Evolutionary conservation across 2,113 vertebrate species (phyloP).

Genomic region (Tragelaphus buxtoni): DNA sequence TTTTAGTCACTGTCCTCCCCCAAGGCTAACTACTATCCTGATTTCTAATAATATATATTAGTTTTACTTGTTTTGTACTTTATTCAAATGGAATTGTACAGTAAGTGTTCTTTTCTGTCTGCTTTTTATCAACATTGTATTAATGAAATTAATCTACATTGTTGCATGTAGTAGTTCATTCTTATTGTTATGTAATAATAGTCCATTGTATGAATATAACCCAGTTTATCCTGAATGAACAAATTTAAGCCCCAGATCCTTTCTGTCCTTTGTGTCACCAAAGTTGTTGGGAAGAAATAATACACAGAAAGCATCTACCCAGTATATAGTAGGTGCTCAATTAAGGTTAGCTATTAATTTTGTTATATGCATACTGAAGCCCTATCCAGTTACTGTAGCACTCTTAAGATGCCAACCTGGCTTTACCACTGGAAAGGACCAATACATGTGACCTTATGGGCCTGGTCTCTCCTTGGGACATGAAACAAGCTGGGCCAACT

Average conservation of each 20-base stretch:
- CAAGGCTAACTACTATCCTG: not conserved
- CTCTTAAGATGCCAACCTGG: not conserved
- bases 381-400: not conserved
- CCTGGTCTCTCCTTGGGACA: not conserved
- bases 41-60: not conserved
- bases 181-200: not conserved
- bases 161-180: not conserved
- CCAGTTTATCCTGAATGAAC: not conserved
- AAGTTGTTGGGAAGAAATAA: not conserved
- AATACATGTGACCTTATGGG: not conserved
- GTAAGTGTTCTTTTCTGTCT: not conserved
- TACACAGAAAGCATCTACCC: not conserved
- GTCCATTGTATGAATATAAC: not conserved
- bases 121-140: not conserved
- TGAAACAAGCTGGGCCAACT: not conserved
- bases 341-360: not conserved
- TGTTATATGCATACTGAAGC: not conserved
- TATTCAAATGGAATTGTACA: not conserved
- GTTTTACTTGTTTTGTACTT: not conserved
- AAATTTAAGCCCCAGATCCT: not conserved
- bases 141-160: not conserved
- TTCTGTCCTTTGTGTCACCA: not conserved
- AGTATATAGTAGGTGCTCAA: not conserved
- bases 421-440: not conserved
- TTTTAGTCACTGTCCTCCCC: not conserved